Conservation (phyloP, 2,113 vertebrate genomes). For the Aegithalos caudatus region DNA sequence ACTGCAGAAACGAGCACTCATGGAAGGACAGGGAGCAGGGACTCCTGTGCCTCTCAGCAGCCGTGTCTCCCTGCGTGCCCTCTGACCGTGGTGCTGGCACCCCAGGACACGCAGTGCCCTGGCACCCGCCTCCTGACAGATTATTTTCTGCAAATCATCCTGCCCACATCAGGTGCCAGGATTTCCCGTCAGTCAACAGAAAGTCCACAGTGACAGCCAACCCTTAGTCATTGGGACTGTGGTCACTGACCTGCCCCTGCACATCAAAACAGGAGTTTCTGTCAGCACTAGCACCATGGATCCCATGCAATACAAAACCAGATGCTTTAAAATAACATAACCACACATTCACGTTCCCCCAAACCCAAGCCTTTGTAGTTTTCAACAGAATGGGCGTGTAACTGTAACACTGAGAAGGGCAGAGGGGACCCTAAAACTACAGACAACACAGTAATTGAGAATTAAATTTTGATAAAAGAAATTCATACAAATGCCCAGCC, state of each 20-base stretch:
- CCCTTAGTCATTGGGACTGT: background rate
- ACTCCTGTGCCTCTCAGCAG: background rate
- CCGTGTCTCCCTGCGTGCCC: rapidly evolving
- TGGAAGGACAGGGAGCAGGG: background rate
- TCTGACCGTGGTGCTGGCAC: too few species aligned
- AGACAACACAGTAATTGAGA: background rate
- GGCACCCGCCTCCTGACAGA: background rate
- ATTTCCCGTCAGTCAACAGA: background rate
- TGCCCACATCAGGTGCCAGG: background rate
- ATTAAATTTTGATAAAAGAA: background rate
- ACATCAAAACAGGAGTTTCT: background rate
- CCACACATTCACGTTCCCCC: background rate
- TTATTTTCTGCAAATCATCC: background rate
- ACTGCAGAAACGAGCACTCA: rapidly evolving
- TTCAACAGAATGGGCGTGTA: background rate
- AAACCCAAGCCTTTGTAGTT: background rate
- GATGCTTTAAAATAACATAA: background rate
- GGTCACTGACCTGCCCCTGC: background rate
- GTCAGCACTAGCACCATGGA: background rate
- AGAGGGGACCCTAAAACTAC: background rate
- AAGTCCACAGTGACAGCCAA: background rate
- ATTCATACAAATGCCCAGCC: background rate
- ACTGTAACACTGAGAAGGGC: background rate
- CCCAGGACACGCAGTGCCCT: rapidly evolving
- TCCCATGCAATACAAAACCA: background rate